These are phyloP conservation scores for Bufo gargarizans DNA, from an alignment of 2,113 vertebrate species.

Conservation along the genomic window DNA sequence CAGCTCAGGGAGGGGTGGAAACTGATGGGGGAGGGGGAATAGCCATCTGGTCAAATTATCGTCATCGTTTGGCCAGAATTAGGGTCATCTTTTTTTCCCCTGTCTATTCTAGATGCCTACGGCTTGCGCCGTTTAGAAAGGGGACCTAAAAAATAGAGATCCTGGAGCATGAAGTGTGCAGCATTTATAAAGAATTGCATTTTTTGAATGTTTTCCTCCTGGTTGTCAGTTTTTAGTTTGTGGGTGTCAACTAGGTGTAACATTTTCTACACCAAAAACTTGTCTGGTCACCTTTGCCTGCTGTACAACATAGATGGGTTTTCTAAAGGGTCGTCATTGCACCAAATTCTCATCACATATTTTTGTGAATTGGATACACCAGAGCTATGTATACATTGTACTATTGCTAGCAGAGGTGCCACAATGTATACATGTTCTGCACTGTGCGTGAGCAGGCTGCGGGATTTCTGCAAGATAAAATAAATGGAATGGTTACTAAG, in stretches of 20 bases:
- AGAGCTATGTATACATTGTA: too few species aligned
- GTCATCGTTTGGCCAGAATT: background rate
- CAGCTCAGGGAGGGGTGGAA: background rate
- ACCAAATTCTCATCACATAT: too few species aligned
- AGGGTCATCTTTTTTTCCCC: background rate
- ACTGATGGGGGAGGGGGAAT: background rate
- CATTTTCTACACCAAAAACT: background rate
- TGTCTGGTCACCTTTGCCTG: too few species aligned
- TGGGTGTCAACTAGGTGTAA: background rate
- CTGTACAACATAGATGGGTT: too few species aligned
- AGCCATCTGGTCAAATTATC: constrained; percentile 20
- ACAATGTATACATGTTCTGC: too few species aligned
- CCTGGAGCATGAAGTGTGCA: background rate
- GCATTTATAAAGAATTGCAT: background rate
- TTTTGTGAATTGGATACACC: too few species aligned
- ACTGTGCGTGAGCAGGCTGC: too few species aligned
- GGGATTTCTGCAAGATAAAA: too few species aligned
- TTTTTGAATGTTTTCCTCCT: background rate
- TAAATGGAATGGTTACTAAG: too few species aligned
- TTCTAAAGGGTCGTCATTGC: too few species aligned
- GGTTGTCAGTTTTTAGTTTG: background rate
- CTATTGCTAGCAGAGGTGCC: too few species aligned
- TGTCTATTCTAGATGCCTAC: background rate
- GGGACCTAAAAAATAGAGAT: background rate
- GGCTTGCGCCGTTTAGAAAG: background rate